Evolutionary conservation across 2,888 invertebrate species (phyloP).

Genomic region (Ypsolopha sequella): DNA sequence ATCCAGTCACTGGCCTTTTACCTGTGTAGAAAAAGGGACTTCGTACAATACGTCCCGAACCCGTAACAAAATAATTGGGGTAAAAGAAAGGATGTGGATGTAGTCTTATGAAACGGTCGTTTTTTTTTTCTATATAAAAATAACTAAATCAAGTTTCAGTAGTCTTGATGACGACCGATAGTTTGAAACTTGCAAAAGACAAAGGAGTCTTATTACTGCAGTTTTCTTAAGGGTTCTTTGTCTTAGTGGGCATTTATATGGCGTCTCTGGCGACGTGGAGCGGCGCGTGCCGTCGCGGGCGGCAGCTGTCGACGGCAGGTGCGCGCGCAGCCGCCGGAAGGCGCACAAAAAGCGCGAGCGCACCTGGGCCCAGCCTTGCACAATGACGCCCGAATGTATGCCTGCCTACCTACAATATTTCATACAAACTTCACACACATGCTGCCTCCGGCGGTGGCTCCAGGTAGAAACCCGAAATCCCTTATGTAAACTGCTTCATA

Average conservation of each 20-base stretch:
- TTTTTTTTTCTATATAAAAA: background rate
- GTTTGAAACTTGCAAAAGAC: too few species aligned
- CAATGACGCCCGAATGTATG: conserved; percentile 27
- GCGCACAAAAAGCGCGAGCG: conserved; percentile 59
- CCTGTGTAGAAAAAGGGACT: conserved; percentile 1
- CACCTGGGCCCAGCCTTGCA: conserved; percentile 62
- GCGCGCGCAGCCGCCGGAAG: conserved; percentile 63
- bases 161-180: too few species aligned
- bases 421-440: background rate
- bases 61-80: conserved; percentile 4
- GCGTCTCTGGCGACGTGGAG: conserved; percentile 3
- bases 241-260: background rate
- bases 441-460: background rate
- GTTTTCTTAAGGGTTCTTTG: background rate
- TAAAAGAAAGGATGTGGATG: background rate
- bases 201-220: background rate
- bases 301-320: conserved; percentile 59
- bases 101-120: background rate
- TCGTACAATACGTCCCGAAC: background rate
- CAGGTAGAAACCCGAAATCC: background rate
- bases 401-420: conserved; percentile 1
- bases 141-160: too few species aligned
- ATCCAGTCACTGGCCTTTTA: background rate
- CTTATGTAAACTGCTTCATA: background rate
- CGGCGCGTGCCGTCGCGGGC: conserved; percentile 21